Conservation (phyloP, 1,140 invertebrate genomes). For the Diplogasteroides magnus region DNA sequence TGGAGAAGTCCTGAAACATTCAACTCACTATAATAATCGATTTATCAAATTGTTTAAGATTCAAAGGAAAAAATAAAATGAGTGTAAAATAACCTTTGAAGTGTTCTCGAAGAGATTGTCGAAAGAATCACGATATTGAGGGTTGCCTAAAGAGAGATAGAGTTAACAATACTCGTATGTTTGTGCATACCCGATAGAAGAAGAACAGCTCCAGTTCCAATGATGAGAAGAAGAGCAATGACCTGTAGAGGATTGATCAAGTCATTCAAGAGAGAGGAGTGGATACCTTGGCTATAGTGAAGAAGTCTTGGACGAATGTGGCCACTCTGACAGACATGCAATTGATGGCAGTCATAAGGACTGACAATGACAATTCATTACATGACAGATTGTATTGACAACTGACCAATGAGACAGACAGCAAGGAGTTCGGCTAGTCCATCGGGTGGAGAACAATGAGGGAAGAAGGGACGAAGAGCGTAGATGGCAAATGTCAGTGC, state of each 20-base stretch:
- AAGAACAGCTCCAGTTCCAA: conserved; percentile 79
- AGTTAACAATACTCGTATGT: background rate
- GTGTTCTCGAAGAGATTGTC: conserved; percentile 32
- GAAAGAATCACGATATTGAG: conserved; percentile 32
- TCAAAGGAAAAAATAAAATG: background rate
- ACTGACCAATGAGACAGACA: conserved; percentile 83
- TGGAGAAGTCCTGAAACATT: conserved; percentile 17
- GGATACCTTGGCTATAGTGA: conserved; percentile 81
- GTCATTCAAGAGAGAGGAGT: background rate
- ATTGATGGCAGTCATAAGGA: conserved; percentile 87
- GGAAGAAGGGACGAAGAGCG: conserved; percentile 81
- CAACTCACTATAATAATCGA: background rate
- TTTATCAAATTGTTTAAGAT: background rate
- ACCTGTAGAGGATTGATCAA: conserved; percentile 56
- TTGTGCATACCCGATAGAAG: conserved; percentile 57
- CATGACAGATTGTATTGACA: conserved; percentile 40
- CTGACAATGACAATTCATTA: conserved; percentile 62
- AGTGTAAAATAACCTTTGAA: too few relatives aligned
- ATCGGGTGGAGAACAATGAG: conserved; percentile 77
- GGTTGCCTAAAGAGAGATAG: conserved; percentile 8
- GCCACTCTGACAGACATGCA: conserved; percentile 93
- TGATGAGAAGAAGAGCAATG: conserved; percentile 82
- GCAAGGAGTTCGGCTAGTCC: conserved; percentile 73
- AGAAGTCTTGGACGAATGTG: conserved; percentile 86
- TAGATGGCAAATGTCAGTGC: conserved; percentile 85